phyloP scores from a whole-genome alignment of 2,113 vertebrate species.

The Dipodomys stephensi region DNA sequence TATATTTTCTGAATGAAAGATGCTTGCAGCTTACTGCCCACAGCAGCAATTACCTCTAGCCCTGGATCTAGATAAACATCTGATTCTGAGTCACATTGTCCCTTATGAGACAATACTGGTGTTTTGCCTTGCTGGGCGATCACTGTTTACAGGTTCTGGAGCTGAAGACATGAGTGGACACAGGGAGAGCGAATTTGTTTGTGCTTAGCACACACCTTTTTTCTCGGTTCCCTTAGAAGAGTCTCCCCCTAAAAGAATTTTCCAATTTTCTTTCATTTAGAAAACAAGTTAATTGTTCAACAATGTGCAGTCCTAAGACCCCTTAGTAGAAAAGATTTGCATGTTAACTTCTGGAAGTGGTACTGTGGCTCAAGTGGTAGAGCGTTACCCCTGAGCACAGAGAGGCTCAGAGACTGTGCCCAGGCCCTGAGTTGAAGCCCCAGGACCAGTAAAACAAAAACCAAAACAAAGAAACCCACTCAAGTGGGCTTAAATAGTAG shows the following conservation, averaged over 20 bases:
- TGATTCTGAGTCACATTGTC: too few species aligned
- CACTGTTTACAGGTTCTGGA: too few species aligned
- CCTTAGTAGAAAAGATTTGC: not conserved
- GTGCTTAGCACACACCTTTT: not conserved
- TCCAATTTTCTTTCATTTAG: conserved; percentile 1
- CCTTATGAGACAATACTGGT: too few species aligned
- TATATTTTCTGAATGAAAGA: not conserved
- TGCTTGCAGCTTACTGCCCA: not conserved
- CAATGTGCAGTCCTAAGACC: not conserved
- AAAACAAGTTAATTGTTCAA: not conserved
- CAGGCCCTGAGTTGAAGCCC: too few species aligned
- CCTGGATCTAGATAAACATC: not conserved
- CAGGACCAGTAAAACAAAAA: too few species aligned
- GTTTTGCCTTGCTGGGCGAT: too few species aligned
- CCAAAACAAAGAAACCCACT: too few species aligned
- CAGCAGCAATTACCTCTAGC: not conserved
- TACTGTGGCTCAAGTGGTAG: too few species aligned
- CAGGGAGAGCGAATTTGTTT: not conserved
- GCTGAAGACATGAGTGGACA: not conserved
- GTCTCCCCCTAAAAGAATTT: not conserved
- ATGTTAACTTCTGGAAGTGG: too few species aligned
- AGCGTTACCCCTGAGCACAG: too few species aligned
- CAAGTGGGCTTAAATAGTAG: too few species aligned
- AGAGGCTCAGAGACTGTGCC: too few species aligned
- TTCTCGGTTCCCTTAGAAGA: not conserved